Evolutionary conservation across 2,797 vertebrate species (phyloP), one percentile per base, ranked within the genome.

Genomic region (Rallus crepitans): DNA sequence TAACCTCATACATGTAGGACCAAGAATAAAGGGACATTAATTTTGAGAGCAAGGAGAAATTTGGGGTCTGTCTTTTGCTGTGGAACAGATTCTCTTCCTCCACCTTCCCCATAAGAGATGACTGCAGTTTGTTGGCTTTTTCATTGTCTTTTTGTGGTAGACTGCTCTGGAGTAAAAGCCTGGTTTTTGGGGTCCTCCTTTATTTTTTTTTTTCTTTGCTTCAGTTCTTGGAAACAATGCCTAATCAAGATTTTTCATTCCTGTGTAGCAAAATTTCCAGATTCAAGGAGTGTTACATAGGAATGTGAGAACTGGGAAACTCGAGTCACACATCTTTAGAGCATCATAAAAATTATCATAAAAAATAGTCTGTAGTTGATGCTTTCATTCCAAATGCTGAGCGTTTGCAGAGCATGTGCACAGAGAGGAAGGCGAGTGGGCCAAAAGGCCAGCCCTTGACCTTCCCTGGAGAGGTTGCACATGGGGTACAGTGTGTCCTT

Each of bases 41-140:
- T 75, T 93, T 93, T 77, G 82, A 33, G 56, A 64, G 30, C 35
- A 50, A 63, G 16, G 45, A 81, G 30, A 88, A 78, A 77, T 73
- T 39, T 82, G 31, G 33, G 21, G 9, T 82, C 50, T 87, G 30
- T 1, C 7, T 90, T 83, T 69, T 72, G 30, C 33, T 39, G 20
- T 93, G 20, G 52, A 84, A 56, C 31, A 50, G 6, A 12, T 64
- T 59, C 12, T 57, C 35, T 53, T 7, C 9, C 6, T 13, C 7
- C 7, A 24, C 28, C 12, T 10, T 55, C 23, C 27, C 56, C 2
- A 2, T 48, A 66, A 64, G 69, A 63, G 28, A 21, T 45, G 14
- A 12, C 70, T 90, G 35, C 45, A 59, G 2, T 77, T 76, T 73
- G 27, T 76, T 71, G 24, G 20, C 53, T 94, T 81, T 92, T 53